Evolutionary conservation across 37 sponge, comb jelly and placozoan genomes (phyloP).

Genomic region (Cladorhizidae sp.): DNA sequence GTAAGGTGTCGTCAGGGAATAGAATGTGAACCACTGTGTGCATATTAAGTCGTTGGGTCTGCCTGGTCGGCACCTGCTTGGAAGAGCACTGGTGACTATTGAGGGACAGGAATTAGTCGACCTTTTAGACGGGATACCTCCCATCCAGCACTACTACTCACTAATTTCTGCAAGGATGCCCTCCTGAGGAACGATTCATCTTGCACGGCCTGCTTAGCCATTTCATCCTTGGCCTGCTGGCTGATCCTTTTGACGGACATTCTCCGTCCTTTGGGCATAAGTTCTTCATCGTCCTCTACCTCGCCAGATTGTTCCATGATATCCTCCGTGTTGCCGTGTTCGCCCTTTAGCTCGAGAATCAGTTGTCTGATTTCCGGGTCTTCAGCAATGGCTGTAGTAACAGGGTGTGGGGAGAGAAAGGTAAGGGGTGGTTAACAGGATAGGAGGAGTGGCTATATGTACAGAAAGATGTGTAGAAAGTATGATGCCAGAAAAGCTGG

Average conservation of each 20-base stretch:
- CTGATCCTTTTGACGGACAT: conserved; percentile 38
- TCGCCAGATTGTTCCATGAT: conserved; percentile 6
- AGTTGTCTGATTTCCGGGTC: conserved; percentile 66
- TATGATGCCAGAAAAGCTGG: no score
- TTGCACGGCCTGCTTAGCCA: conserved; percentile 32
- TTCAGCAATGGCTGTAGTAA: conserved; percentile 68
- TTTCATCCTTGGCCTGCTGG: conserved; percentile 32
- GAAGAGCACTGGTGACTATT: no score
- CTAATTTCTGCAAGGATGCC: conserved; percentile 25
- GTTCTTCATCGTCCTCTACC: background rate
- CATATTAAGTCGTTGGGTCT: no score
- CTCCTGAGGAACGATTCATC: conserved; percentile 29
- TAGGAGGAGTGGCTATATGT: no score
- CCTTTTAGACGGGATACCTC: background rate
- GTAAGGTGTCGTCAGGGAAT: no score
- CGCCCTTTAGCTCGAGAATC: conserved; percentile 64
- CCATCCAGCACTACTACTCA: background rate
- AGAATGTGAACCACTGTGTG: no score
- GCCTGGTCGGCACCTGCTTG: no score
- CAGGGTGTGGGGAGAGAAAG: background rate
- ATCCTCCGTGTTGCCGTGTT: conserved; percentile 24
- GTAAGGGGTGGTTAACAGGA: no score
- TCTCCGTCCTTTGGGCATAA: background rate
- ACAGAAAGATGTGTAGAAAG: no score
- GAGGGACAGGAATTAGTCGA: no score